Base-by-base conservation (phyloP, 2,888 invertebrate genomes). In the Ornithoptera priamus region DNA sequence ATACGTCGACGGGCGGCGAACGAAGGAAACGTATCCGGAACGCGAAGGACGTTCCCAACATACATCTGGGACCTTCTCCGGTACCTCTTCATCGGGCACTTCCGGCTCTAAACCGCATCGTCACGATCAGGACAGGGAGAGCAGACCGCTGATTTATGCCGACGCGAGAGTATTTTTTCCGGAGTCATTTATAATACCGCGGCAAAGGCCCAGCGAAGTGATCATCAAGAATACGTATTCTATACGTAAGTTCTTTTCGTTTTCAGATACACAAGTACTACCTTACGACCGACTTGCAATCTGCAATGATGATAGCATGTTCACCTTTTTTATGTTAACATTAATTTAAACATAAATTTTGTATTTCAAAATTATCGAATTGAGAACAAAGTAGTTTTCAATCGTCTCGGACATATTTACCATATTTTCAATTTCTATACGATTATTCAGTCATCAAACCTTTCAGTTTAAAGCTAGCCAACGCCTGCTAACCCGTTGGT, bases 161-260 rank as follows among this genome's bases (percentile, higher is more conserved):
- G 93, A 93, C 74, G 89, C 90, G 42, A 82, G 93, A 74, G 90
- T 92, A 0, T 92, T 93, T 84, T 92, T 93, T 69, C 93, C 93
- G n/a, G 93, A 93, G 75, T 89, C 92, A 0, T 93, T 93, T 65
- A 89, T 92, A 57, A 89, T 93, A 79, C 93, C 93, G 1, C 73
- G 91, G 5, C 91, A 90, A 78, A 81, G 90, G 74, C 81, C 89
- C 15, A 85, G 76, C 65, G 91, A 91, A 73, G 85, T 90, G 24
- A 76, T 90, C 24, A 79, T 91, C 17, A 90, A 88, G 75, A 84
- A 77, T 70, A 80, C 83, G 56, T 90, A 88, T 78, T 89, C 90
- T 67, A 88, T 91, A 84, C 90, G 92, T 92, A 68, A 89, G 92
- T 53, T 12, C 46, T 46, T 3, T 46, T 30, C n/a, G 7, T 7